A percentile compares a stretch with the other conserved stretches of the same genome.
Conservation (phyloP, 2,113 vertebrate species). For the Gambusia holbrooki region DNA sequence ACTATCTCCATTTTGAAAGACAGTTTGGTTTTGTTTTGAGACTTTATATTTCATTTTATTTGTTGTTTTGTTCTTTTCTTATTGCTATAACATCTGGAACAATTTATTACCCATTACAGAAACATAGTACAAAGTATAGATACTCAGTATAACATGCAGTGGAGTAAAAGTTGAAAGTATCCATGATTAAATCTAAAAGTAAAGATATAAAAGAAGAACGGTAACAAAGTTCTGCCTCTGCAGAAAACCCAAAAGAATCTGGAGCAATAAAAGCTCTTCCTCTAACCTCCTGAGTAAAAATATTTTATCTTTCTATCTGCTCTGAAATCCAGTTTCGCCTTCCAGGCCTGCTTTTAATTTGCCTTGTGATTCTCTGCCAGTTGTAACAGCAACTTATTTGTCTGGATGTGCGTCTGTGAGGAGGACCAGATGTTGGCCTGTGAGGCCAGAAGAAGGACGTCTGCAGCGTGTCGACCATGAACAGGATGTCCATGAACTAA, state of each 20-base stretch:
- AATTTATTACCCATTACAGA: too few relatives aligned
- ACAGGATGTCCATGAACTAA: conserved; percentile 68
- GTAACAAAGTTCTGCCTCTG: too few relatives aligned
- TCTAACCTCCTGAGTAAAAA: conserved; percentile 9
- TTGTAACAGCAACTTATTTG: conserved; percentile 48
- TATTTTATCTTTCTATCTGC: conserved; percentile 20
- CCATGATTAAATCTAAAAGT: too few relatives aligned
- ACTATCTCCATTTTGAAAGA: too few relatives aligned
- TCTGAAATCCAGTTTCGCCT: conserved; percentile 8
- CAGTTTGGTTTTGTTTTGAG: too few relatives aligned
- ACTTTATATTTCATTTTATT: too few relatives aligned
- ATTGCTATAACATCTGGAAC: too few relatives aligned
- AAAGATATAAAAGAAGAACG: too few relatives aligned
- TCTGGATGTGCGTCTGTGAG: conserved; percentile 36
- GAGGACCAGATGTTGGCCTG: conserved; percentile 61
- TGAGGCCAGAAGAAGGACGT: conserved; percentile 52
- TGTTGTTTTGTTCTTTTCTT: too few relatives aligned
- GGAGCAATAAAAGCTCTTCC: conserved; percentile 1
- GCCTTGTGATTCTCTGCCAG: conserved; percentile 42
- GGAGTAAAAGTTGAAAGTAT: too few relatives aligned
- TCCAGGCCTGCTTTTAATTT: conserved; percentile 46
- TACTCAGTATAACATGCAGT: too few relatives aligned
- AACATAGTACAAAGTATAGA: too few relatives aligned
- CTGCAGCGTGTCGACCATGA: conserved; percentile 50
- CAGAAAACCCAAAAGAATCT: background rate